Evolutionary conservation across 1,140 invertebrate genomes (phyloP).

Genomic region (Heliothis virescens): DNA sequence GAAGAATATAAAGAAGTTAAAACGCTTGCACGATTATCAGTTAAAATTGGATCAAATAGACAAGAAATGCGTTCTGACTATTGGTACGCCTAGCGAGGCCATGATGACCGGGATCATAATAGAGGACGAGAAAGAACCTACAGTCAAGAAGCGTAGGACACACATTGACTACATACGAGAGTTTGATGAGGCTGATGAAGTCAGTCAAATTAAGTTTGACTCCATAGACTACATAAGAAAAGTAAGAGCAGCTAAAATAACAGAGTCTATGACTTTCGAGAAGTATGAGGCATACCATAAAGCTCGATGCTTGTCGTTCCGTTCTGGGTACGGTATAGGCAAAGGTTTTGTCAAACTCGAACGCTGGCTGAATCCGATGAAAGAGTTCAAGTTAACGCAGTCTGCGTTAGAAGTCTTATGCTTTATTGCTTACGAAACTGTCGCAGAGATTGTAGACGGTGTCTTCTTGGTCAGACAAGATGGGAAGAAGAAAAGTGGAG

Average conservation of each 20-base stretch:
- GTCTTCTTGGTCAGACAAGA: constrained; percentile 89
- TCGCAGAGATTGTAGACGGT: constrained; percentile 90
- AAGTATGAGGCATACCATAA: constrained; percentile 86
- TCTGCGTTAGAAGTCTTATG: constrained; percentile 88
- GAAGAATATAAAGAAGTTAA: constrained; percentile 85
- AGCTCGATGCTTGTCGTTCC: constrained; percentile 83
- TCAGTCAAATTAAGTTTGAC: constrained; percentile 85
- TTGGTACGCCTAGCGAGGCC: constrained; percentile 56
- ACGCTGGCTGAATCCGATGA: constrained; percentile 85
- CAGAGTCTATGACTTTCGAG: constrained; percentile 84
- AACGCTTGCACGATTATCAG: constrained; percentile 77
- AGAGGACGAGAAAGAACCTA: constrained; percentile 74
- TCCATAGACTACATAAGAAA: constrained; percentile 84
- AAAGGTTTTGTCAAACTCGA: constrained; percentile 83
- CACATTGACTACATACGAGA: constrained; percentile 85
- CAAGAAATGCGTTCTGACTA: constrained; percentile 60
- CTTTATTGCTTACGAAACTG: constrained; percentile 91
- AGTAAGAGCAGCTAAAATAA: constrained; percentile 85
- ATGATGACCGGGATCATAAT: constrained; percentile 61
- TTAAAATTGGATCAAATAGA: constrained; percentile 77
- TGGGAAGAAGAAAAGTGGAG: constrained; percentile 82
- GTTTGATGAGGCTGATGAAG: constrained; percentile 87
- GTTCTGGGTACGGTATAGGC: constrained; percentile 61
- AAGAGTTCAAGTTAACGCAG: constrained; percentile 79
- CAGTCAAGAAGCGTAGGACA: constrained; percentile 68